Conservation (phyloP, 2,113 vertebrate genomes). For the Halcyon senegalensis region DNA sequence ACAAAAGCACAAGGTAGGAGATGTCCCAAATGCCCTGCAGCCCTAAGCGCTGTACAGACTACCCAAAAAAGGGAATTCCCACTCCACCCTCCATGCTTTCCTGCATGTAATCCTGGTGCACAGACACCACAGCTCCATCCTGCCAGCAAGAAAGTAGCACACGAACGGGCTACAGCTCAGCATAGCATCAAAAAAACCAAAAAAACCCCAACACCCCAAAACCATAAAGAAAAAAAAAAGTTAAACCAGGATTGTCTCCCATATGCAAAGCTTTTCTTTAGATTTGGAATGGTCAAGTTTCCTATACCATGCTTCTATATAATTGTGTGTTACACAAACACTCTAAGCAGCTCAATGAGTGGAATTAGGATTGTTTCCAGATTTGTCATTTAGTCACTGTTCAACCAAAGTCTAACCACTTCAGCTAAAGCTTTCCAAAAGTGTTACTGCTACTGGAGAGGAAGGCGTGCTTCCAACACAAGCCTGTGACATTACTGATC, state of each 20-base stretch:
- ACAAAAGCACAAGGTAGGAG: background rate
- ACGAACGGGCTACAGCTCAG: background rate
- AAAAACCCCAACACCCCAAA: background rate
- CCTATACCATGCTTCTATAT: background rate
- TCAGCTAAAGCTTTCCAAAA: background rate
- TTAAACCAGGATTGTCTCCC: background rate
- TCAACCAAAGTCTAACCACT: background rate
- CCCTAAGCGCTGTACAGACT: background rate
- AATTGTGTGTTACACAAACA: background rate
- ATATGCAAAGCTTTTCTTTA: background rate
- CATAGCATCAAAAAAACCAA: background rate
- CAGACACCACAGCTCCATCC: rapidly evolving
- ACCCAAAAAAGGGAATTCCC: background rate
- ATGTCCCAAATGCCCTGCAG: background rate
- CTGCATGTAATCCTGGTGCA: background rate
- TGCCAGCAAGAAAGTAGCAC: background rate
- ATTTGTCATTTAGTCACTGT: background rate
- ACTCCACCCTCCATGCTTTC: background rate
- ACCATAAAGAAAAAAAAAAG: background rate
- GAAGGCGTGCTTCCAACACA: background rate
- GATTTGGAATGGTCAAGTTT: background rate
- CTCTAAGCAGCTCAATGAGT: background rate
- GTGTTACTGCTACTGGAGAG: background rate
- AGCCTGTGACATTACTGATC: background rate
- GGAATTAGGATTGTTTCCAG: background rate